These are phyloP conservation scores for Dioctria rufipes DNA, from an alignment of 2,888 invertebrate genomes.

Conservation along the genomic window DNA sequence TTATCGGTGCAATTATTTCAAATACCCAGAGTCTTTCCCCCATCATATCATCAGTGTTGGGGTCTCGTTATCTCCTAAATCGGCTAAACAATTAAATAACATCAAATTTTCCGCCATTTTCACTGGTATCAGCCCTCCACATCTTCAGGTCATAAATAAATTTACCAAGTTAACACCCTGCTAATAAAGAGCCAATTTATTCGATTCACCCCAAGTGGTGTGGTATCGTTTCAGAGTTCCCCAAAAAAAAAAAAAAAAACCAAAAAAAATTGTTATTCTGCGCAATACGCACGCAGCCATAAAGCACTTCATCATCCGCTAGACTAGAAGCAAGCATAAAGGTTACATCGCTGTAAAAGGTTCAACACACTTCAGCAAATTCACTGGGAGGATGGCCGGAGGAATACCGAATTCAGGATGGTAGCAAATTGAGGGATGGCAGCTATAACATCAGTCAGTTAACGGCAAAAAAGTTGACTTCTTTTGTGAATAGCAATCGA, in stretches of 20 bases:
- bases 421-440: constrained; percentile 38
- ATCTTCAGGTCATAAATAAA: constrained; percentile 56
- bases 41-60: neutral
- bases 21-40: neutral
- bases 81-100: constrained; percentile 46
- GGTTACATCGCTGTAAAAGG: constrained; percentile 30
- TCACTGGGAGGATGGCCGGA: neutral
- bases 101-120: constrained; percentile 57
- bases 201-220: constrained; percentile 57
- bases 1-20: constrained; percentile 36
- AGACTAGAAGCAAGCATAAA: neutral
- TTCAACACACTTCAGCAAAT: constrained; percentile 1
- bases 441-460: constrained; percentile 51
- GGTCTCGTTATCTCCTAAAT: constrained; percentile 36
- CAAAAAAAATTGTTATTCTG: constrained; percentile 54
- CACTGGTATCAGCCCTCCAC: constrained; percentile 54
- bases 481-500: constrained; percentile 45
- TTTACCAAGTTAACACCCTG: constrained; percentile 59
- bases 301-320: constrained; percentile 52
- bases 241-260: neutral
- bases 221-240: constrained; percentile 46
- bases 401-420: neutral
- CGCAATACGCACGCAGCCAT: constrained; percentile 50
- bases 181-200: constrained; percentile 60
- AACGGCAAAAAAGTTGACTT: constrained; percentile 47